Percentiles rank a stretch among this genome's conserved stretches.
These are phyloP conservation scores for Meteorus colon DNA, from an alignment of 2,888 invertebrate genomes.

Conservation along the genomic window DNA sequence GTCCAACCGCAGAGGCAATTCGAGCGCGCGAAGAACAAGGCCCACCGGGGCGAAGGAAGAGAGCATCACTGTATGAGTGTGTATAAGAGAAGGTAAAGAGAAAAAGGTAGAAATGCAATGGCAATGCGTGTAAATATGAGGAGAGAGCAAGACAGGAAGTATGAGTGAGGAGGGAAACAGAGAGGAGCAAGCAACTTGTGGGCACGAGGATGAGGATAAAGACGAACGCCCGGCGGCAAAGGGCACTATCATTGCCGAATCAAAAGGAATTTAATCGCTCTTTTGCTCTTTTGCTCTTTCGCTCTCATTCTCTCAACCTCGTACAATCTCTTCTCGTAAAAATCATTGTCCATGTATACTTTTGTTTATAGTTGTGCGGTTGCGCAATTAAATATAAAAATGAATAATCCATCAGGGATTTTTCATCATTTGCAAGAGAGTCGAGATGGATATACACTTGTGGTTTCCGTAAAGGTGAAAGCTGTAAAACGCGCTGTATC, in stretches of 20 bases:
- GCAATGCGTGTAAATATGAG: conserved; percentile 6
- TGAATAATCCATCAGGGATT: not conserved
- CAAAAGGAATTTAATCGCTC: conserved; percentile 40
- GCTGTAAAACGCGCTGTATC: too few relatives aligned
- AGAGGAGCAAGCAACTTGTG: not conserved
- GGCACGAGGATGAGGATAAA: conserved; percentile 18
- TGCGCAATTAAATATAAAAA: not conserved
- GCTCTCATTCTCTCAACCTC: not conserved
- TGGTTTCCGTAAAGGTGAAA: too few relatives aligned
- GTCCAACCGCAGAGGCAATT: conserved; percentile 65
- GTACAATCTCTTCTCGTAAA: conserved; percentile 23
- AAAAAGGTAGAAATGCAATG: conserved; percentile 31
- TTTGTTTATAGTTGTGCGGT: not conserved
- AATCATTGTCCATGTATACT: not conserved
- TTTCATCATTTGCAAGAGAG: too few relatives aligned
- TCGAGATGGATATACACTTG: too few relatives aligned
- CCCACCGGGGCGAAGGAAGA: conserved; percentile 7
- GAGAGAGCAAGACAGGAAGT: conserved; percentile 44
- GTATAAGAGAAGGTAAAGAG: conserved; percentile 12
- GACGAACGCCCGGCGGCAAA: conserved; percentile 28
- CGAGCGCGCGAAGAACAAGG: conserved; percentile 49
- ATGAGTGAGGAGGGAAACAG: not conserved
- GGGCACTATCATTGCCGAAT: conserved; percentile 41
- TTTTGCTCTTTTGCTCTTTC: not conserved
- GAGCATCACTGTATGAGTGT: not conserved